Base-by-base conservation (phyloP, 2,888 invertebrate genomes). In the Hedya salicella region DNA sequence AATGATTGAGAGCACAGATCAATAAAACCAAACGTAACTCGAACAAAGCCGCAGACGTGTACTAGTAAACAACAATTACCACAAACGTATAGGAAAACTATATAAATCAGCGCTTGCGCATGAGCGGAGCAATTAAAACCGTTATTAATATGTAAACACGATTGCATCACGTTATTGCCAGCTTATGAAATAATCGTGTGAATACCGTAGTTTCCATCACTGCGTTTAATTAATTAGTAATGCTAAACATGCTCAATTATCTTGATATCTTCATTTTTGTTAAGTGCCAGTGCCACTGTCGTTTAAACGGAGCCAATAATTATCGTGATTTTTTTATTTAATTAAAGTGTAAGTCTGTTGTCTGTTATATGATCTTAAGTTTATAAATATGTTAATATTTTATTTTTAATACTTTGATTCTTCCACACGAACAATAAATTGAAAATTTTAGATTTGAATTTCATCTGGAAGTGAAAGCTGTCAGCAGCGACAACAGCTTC, bases 131-230 rank as follows among this genome's bases (percentile, higher is more conserved):
- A 61, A 61, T 61, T 61, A 52, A 52, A 50, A 17, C 40, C 14
- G 42, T 52, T 42, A 44, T 61, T 42, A 30, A 61, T 52, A 61
- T 61, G 61, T 61, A 52, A 52, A 61, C n/a, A 46, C n/a, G 50
- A 16, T 32, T 32, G 46, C 57, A 46, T 46, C 50, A 44, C 17
- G 21, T n/a, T n/a, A n/a, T n/a, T n/a, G n/a, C n/a, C n/a, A 17
- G 9, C 32, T 48, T 36, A 39, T 21, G 48, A 49, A 59, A 49
- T 14, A 14, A 6, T 16, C 40, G 48, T 21, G 46, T n/a, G 48
- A 21, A 48, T 21, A 21, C 21, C 48, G 17, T 11, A n/a, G 21
- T 48, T 19, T 4, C 36, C 36, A 36, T 36, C 36, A 11, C 6
- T 5, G 9, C 6, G 2, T 9, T 32, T 9, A 5, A 36, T 9